A percentile compares a stretch with the other conserved stretches of the same genome.
Evolutionary conservation across 2,888 invertebrate genomes (phyloP).

Genomic region (Watsonalla binaria): DNA sequence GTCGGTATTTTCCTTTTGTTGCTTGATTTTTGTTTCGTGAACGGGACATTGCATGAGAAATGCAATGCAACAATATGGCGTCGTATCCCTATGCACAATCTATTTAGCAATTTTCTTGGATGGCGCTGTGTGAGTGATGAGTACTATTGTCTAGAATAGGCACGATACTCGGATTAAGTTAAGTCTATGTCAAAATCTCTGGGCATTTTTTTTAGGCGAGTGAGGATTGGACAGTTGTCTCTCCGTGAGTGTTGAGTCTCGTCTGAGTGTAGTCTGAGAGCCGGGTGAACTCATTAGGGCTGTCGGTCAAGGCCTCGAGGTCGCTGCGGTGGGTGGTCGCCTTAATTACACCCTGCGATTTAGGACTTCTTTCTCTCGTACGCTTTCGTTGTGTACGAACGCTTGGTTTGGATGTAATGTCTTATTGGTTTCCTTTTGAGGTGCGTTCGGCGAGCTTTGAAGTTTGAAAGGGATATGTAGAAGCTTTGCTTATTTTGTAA

Average conservation of each 20-base stretch:
- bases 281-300: constrained; percentile 71
- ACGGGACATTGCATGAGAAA: constrained; percentile 76
- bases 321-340: constrained; percentile 73
- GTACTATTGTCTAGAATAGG: constrained; percentile 10
- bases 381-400: constrained; percentile 19
- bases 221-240: constrained; percentile 1
- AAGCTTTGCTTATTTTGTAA: not conserved
- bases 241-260: constrained; percentile 18
- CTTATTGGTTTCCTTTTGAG: not conserved
- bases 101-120: not conserved
- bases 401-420: constrained; percentile 6
- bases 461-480: constrained; percentile 12
- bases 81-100: constrained; percentile 39
- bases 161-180: too few relatives aligned
- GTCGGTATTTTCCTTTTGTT: constrained; percentile 73
- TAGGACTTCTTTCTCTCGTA: constrained; percentile 54
- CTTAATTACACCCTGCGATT: constrained; percentile 73
- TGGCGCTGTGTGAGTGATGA: constrained; percentile 23
- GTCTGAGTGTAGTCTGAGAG: constrained; percentile 36
- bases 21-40: constrained; percentile 73
- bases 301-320: constrained; percentile 77
- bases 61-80: constrained; percentile 75
- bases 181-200: too few relatives aligned
- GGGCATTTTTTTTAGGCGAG: not conserved
- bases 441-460: constrained; percentile 9